phyloP scores from a whole-genome alignment of 1,140 invertebrate species.

The Ooceraea biroi region DNA sequence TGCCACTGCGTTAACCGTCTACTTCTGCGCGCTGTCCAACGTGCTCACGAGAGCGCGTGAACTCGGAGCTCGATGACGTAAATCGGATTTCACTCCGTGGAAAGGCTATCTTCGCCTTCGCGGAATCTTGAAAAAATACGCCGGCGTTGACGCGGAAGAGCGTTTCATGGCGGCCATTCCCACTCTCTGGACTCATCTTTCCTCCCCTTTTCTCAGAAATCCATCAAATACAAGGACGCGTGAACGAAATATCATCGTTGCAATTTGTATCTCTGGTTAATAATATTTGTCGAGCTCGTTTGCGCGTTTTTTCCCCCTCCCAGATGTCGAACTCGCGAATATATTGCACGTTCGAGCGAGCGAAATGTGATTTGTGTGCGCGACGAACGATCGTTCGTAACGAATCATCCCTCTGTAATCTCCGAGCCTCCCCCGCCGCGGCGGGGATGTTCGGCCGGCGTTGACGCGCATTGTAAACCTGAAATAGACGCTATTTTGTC shows the following conservation, averaged over 20 bases:
- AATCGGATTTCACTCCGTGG: not conserved
- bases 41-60: not conserved
- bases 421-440: not conserved
- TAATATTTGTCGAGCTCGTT: not conserved
- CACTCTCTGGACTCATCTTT: not conserved
- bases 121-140: slow-evolving; percentile 2
- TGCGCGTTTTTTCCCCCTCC: not conserved
- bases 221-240: not conserved
- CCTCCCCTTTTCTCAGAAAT: not conserved
- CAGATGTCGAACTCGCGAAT: not conserved
- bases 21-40: not conserved
- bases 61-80: not conserved
- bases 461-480: too few relatives aligned
- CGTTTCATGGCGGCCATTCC: slow-evolving; percentile 49
- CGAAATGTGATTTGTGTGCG: not conserved
- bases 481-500: slow-evolving; percentile 23
- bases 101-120: not conserved
- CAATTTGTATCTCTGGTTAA: not conserved
- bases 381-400: not conserved
- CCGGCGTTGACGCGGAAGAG: slow-evolving; percentile 5
- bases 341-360: not conserved
- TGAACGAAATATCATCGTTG: not conserved
- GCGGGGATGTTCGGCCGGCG: slow-evolving; percentile 1
- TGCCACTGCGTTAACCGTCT: slow-evolving; percentile 10
- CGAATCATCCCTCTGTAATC: not conserved